Evolutionary conservation across 2,113 vertebrate genomes (phyloP).

Genomic region (Ceuthmochares aereus): DNA sequence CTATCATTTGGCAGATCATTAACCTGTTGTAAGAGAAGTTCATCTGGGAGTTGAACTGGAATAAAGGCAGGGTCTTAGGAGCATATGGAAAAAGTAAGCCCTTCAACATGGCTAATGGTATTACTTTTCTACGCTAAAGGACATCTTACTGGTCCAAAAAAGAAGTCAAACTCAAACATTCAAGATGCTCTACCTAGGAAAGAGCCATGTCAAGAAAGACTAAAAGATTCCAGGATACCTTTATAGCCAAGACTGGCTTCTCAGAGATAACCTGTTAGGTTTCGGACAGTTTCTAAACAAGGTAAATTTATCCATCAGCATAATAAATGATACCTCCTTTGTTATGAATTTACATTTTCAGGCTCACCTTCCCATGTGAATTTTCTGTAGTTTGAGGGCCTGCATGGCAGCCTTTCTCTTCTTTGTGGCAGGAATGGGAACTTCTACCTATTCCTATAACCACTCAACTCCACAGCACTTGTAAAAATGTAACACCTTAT

Average conservation of each 20-base stretch:
- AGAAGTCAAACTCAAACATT: background rate
- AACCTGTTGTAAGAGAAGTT: background rate
- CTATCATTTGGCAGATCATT: background rate
- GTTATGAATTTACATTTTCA: background rate
- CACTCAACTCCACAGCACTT: background rate
- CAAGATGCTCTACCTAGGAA: background rate
- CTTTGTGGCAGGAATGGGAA: background rate
- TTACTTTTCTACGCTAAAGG: background rate
- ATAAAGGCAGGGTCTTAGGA: background rate
- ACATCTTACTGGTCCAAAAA: background rate
- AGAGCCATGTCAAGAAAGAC: background rate
- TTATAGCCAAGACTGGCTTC: background rate
- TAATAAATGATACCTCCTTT: background rate
- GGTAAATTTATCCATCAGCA: background rate
- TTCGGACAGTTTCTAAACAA: background rate
- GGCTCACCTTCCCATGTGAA: background rate
- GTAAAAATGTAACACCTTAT: background rate
- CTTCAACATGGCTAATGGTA: background rate
- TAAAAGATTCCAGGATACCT: background rate
- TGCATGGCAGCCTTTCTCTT: background rate
- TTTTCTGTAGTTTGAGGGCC: background rate
- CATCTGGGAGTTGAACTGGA: background rate
- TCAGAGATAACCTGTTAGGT: background rate
- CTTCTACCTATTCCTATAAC: background rate
- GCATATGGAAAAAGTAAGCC: background rate